A percentile compares a stretch with the other conserved stretches of the same genome.
phyloP scores from a whole-genome alignment of 2,797 vertebrate genomes.

The Mormyrops attenuatus region DNA sequence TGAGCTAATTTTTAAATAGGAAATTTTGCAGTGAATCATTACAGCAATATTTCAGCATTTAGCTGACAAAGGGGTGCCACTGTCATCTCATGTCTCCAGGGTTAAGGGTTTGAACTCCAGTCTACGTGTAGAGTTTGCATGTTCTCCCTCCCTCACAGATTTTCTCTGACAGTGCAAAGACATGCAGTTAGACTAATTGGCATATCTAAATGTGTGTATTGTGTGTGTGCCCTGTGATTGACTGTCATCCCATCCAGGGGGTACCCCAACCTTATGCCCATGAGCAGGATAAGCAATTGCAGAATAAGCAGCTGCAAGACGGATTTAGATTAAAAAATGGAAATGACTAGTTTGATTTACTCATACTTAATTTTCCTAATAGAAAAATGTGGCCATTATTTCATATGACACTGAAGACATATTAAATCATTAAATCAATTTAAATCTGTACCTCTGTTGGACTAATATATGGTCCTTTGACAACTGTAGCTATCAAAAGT shows the following conservation, averaged over 20 bases:
- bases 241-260: neutral
- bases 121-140: neutral
- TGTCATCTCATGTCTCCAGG: neutral
- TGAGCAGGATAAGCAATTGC: neutral
- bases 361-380: neutral
- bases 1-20: neutral
- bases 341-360: conserved; percentile 1
- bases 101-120: neutral
- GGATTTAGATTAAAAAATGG: neutral
- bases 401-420: neutral
- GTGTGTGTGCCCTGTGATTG: neutral
- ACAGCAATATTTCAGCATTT: neutral
- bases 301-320: neutral
- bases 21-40: neutral
- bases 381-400: neutral
- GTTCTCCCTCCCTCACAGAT: neutral
- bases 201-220: neutral
- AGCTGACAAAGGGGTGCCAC: neutral
- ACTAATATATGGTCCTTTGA: neutral
- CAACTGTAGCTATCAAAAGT: neutral
- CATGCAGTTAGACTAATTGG: neutral
- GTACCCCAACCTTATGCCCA: neutral
- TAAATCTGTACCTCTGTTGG: neutral
- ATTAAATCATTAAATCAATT: conserved; percentile 1
- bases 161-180: neutral